Base-by-base conservation (phyloP, 2,113 vertebrate genomes). In the Peromyscus californicus region DNA sequence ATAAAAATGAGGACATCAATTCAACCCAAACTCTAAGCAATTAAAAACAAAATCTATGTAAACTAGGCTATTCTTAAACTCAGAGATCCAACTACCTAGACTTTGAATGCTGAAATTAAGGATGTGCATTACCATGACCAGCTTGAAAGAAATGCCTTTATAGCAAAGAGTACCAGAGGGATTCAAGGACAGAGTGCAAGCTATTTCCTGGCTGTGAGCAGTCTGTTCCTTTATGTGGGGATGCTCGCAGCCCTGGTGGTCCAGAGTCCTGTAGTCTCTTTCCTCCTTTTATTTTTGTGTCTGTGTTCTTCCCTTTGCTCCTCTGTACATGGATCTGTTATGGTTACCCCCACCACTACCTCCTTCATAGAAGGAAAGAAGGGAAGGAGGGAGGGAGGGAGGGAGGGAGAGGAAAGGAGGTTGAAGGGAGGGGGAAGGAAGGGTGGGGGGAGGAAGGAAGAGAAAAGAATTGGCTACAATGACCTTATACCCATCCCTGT, bases 191-290 rank as follows among this genome's bases (percentile, higher is more conserved):
- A 21, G 48, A 80, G 59, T 61, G 69, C 22, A 61, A 67, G 17
- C 17, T 45, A 31, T 59, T 17, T 67, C 15, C 22, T 61, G 54
- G 36, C 24, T 17, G 48, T 61, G 8, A 2, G 17, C 24, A 5
- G 4, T 48, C 45, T 69, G 16, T 88, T 63, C 3, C 21, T 42
- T 10, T 76, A 57, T 29, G 72, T 10, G n/a, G 16, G 1, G 54
- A 26, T 2, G 5, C 5, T 16, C 1, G 4, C 0, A 3, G 19
- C 31, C 7, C 12, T 1, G 3, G 33, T 24, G 31, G 26, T 22
- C 84, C 2, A 70, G 36, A 86, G 31, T 19, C 42, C 21, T 6
- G 6, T 17, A 61, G 3, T 51, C 19, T 59, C 59, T 65, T 39
- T 5, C 26, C 48, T 63, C 57, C 13, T 1, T 33, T 45, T 51